Conservation (phyloP, 2,113 vertebrate species). For the Myiopsitta monachus region DNA sequence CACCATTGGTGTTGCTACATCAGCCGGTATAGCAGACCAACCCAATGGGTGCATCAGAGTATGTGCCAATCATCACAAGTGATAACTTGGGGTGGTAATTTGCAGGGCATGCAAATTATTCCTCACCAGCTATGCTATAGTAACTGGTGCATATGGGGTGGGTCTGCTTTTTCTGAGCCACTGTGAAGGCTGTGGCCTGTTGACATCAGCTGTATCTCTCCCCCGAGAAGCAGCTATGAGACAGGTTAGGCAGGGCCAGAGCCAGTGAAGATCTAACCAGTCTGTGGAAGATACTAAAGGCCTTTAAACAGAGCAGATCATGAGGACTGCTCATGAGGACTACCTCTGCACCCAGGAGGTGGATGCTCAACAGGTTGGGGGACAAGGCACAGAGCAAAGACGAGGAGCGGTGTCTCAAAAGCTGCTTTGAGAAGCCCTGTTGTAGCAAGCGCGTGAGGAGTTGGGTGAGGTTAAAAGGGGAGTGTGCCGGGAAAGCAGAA, state of each 20-base stretch:
- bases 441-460: not conserved
- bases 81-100: not conserved
- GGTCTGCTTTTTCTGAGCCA: not conserved
- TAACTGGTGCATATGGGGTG: not conserved
- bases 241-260: not conserved
- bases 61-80: not conserved
- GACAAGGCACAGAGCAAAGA: not conserved
- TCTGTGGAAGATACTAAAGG: accelerated
- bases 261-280: not conserved
- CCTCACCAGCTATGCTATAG: not conserved
- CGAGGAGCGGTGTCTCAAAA: not conserved
- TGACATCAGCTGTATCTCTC: not conserved
- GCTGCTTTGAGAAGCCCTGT: not conserved
- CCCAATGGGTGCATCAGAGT: not conserved
- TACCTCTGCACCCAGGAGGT: not conserved
- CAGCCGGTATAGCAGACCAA: not conserved
- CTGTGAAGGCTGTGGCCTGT: not conserved
- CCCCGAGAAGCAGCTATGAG: not conserved
- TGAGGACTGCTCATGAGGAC: not conserved
- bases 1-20: not conserved
- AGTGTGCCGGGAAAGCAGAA: constrained; percentile 40
- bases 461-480: not conserved
- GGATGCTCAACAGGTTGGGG: not conserved
- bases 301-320: not conserved
- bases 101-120: not conserved